Conservation (phyloP, 1,140 invertebrate species). For the Calosoma granatense region DNA sequence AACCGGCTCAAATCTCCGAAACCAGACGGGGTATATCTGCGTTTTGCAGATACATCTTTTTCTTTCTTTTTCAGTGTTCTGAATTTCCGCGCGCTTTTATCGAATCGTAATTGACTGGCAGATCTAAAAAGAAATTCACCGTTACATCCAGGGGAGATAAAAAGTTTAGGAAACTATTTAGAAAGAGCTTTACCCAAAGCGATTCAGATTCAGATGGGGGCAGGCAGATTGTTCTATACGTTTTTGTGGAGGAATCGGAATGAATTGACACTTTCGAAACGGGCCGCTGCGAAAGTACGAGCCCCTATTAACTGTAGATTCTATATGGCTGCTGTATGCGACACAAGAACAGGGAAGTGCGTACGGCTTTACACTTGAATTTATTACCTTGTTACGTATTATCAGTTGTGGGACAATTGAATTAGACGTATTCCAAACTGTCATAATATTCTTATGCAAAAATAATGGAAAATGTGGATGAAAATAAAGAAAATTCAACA, state of each 20-base stretch:
- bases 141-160: conserved; percentile 6
- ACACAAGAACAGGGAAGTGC: no score
- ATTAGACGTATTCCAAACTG: no score
- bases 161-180: conserved; percentile 8
- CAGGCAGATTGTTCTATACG: not conserved
- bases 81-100: conserved; percentile 4
- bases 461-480: no score
- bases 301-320: no score
- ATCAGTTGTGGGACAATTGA: no score
- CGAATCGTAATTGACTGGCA: conserved; percentile 8
- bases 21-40: not conserved
- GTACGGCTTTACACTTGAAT: no score
- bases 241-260: not conserved
- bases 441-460: no score
- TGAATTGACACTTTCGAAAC: not conserved
- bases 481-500: no score
- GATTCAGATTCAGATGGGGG: not conserved
- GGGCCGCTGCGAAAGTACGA: not conserved
- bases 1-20: not conserved
- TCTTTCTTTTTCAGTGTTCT: conserved; percentile 6
- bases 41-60: conserved; percentile 9
- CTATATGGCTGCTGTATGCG: no score
- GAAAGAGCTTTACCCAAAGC: not conserved
- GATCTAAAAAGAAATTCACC: conserved; percentile 7
- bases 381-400: no score